A percentile compares a stretch with the other conserved stretches of the same genome.
These are phyloP conservation scores for Hydrolagus colliei DNA, from an alignment of 2,797 vertebrate species.

Conservation along the genomic window DNA sequence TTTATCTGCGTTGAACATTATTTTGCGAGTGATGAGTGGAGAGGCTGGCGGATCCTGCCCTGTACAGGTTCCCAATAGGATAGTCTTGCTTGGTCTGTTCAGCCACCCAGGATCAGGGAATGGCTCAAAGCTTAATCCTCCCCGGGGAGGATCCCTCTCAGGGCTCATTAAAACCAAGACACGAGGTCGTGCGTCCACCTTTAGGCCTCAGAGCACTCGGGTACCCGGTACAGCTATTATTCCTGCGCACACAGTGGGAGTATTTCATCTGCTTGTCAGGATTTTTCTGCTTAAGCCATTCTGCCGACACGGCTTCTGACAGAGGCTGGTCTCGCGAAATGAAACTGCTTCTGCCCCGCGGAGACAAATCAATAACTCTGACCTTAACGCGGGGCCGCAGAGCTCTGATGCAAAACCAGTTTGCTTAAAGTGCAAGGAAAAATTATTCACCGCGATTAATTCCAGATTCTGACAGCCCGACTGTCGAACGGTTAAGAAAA, in stretches of 20 bases:
- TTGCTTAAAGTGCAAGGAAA: constrained; percentile 31
- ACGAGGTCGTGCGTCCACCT: not conserved
- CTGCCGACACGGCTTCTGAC: constrained; percentile 35
- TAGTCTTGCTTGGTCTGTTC: not conserved
- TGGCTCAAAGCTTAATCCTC: not conserved
- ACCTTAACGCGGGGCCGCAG: constrained; percentile 41
- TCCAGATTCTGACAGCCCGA: constrained; percentile 25
- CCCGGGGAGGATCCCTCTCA: not conserved
- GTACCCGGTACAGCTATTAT: not conserved
- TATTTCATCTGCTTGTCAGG: constrained; percentile 29
- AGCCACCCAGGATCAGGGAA: not conserved
- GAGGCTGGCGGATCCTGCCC: no score
- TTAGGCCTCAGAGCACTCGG: not conserved
- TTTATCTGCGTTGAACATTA: no score
- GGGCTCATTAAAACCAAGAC: not conserved
- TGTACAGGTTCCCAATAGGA: not conserved
- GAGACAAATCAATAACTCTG: constrained; percentile 44
- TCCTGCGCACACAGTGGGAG: constrained; percentile 6
- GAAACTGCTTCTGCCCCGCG: constrained; percentile 37
- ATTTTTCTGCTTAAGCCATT: constrained; percentile 38
- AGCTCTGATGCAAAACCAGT: constrained; percentile 41
- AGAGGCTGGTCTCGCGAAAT: constrained; percentile 37
- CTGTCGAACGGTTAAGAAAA: constrained; percentile 30
- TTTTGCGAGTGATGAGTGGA: no score
- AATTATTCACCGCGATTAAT: constrained; percentile 30